These are phyloP conservation scores for Polymixis flavicincta DNA, from an alignment of 2,888 invertebrate genomes.

Conservation along the genomic window DNA sequence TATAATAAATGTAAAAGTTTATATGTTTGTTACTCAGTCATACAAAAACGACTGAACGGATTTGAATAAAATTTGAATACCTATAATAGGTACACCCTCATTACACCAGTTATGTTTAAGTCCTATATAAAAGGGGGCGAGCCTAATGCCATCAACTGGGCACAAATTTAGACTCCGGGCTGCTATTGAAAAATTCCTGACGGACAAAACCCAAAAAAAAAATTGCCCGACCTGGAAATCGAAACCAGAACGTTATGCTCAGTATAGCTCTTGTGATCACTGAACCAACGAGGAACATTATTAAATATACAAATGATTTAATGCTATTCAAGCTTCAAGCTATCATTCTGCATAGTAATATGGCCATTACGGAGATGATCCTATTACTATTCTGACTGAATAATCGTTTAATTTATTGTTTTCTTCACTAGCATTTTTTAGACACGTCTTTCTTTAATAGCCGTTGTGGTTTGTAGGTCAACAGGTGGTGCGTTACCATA, in stretches of 20 bases:
- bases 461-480: conserved; percentile 16
- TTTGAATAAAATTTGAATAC: no score
- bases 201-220: background rate
- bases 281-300: background rate
- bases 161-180: no score
- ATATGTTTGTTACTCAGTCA: no score
- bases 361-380: background rate
- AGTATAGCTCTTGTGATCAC: background rate
- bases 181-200: no score
- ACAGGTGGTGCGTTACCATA: background rate
- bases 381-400: conserved; percentile 30
- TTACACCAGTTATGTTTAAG: no score
- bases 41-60: no score
- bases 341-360: conserved; percentile 15
- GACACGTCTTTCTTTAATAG: background rate
- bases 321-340: conserved; percentile 9
- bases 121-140: no score
- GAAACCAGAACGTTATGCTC: background rate
- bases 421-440: conserved; percentile 6
- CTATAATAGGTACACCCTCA: no score
- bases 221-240: background rate
- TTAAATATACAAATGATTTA: background rate
- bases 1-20: no score
- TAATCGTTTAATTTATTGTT: conserved; percentile 29
- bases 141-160: no score